Evolutionary conservation across 2,113 vertebrate species (phyloP).

Genomic region (Prolemur simus): DNA sequence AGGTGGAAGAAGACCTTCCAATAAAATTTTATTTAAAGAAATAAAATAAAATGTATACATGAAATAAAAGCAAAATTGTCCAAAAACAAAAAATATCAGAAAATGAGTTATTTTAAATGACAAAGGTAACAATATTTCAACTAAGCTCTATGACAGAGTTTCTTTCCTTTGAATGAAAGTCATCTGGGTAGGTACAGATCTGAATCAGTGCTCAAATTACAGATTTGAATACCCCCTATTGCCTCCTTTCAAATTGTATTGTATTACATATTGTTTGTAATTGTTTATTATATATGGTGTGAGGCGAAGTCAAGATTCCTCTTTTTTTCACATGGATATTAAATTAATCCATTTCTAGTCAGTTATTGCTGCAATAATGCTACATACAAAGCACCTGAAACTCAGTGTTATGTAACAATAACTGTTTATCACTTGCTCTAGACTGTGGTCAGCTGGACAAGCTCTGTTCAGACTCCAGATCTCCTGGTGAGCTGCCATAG

Average conservation of each 20-base stretch:
- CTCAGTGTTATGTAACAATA: not conserved
- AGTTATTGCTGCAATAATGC: not conserved
- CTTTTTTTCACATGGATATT: not conserved
- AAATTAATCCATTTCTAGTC: not conserved
- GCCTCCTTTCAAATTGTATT: not conserved
- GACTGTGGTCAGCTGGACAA: not conserved
- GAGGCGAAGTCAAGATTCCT: not conserved
- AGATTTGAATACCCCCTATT: not conserved
- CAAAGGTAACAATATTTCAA: no score
- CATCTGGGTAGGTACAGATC: not conserved
- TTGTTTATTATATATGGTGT: not conserved
- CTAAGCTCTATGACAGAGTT: not conserved
- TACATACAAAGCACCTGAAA: not conserved
- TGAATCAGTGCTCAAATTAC: rapidly evolving
- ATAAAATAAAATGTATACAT: not conserved
- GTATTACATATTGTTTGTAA: not conserved
- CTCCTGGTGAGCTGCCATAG: not conserved
- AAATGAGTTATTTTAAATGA: not conserved
- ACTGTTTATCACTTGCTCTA: not conserved
- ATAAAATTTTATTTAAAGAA: not conserved
- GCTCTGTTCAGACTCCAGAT: not conserved
- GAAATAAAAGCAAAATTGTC: not conserved
- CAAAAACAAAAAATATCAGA: not conserved
- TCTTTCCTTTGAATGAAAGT: conserved; percentile 34
- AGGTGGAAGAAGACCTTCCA: not conserved